Percentiles rank a stretch among this genome's conserved stretches.
Evolutionary conservation across 1,140 invertebrate genomes (phyloP).

Genomic region (Telenomus remus): DNA sequence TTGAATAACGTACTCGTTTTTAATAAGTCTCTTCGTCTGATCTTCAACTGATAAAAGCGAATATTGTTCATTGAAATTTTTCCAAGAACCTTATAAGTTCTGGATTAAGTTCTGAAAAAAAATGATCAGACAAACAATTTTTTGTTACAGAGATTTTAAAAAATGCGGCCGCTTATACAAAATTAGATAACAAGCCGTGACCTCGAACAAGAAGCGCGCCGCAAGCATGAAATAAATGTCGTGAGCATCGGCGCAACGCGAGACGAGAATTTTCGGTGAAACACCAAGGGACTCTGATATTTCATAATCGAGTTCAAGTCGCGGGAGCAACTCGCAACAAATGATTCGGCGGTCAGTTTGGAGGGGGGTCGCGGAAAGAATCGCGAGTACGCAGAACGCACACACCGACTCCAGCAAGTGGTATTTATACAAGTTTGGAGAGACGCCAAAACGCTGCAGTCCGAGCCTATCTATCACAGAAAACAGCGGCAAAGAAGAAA

Average conservation of each 20-base stretch:
- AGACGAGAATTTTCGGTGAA: conserved; percentile 23
- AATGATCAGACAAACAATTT: no score
- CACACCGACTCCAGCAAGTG: conserved; percentile 62
- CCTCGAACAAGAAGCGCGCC: neutral
- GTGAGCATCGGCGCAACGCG: conserved; percentile 19
- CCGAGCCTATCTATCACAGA: conserved; percentile 67
- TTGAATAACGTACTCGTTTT: no score
- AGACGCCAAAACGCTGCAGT: conserved; percentile 71
- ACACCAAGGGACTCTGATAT: conserved; percentile 29
- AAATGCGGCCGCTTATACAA: neutral
- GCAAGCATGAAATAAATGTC: conserved; percentile 16
- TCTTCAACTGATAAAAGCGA: no score
- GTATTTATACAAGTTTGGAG: conserved; percentile 73
- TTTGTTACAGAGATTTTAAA: neutral
- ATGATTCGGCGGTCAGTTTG: conserved; percentile 38
- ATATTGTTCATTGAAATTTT: no score
- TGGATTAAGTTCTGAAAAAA: no score
- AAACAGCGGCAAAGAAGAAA: conserved; percentile 41
- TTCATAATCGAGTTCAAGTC: conserved; percentile 52
- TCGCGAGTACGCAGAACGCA: conserved; percentile 43
- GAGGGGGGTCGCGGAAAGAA: conserved; percentile 33
- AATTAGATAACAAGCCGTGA: neutral
- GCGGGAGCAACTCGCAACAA: conserved; percentile 43
- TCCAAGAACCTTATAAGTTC: no score
- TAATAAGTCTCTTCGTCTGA: no score